Base-by-base conservation (phyloP, 2,797 vertebrate genomes). In the Chrysocyon brachyurus region DNA sequence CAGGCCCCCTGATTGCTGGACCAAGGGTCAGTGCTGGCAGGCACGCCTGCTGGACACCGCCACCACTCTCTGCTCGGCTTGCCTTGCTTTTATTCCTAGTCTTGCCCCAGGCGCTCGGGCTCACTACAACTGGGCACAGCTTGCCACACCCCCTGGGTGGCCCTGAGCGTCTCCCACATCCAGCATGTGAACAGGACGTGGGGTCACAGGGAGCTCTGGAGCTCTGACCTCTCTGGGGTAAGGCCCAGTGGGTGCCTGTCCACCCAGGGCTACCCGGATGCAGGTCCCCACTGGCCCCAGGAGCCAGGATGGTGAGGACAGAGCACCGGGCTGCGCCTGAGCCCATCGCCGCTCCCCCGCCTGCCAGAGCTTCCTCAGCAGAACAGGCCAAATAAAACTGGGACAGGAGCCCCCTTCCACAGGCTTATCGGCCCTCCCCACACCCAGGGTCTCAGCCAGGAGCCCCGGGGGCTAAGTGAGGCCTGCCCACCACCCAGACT, bases 261-360 rank as follows among this genome's bases (percentile, higher is more conserved):
- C 0, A 0, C 22, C 4, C 36, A 6, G 22, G 52, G 15, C 31
- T 26, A 81, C 61, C 52, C 8, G 0, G 79, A 49, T 0, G 0
- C 31, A 36, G 70, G 28, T 21, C 28, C 36, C 3, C 2, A 8
- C 77, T 0, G 22, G 5, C 49, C 75, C 61, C 33, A 6, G 19
- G 22, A 57, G 36, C 28, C 19, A 24, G 10, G 22, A 49, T 2
- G 28, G 7, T 1, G 56, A 33, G 40, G 56, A 83, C 6, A 2
- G 21, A 54, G 26, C 36, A 64, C 9, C 46, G 6, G 19, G 5
- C 12, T 40, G 81, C 1, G 8, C 57, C 68, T 0, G 5, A 36
- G 84, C 49, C 64, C 22, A 36, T 59, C 78, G 6, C 78, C 33
- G 3, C 56, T 21, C 7, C 40, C 61, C 16, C 3, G 36, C 5